Base-by-base conservation (phyloP, 2,797 vertebrate genomes). In the Limosa lapponica region DNA sequence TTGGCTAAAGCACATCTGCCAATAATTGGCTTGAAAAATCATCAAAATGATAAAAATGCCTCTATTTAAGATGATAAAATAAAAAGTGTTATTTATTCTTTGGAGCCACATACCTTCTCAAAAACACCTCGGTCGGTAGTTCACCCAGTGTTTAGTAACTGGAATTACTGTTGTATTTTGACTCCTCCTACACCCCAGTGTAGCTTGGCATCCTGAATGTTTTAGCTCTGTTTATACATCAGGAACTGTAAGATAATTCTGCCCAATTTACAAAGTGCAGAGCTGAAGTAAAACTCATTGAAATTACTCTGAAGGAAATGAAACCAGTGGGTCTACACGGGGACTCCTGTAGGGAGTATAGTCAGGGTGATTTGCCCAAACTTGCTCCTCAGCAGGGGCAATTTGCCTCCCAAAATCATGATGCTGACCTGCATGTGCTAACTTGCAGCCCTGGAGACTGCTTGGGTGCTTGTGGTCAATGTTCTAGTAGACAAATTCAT, bases 1-100 rank as follows among this genome's bases (percentile, higher is more conserved):
- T 58, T 95, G 74, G 66, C 41, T 93, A 94, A 94, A 96, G 77
- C 87, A 95, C 90, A 94, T 94, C 85, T 95, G 95, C 54, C 87
- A 93, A 81, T 87, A 96, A 87, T 34, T 89, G 91, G 67, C 75
- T 82, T 3, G 55, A 91, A 97, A 94, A 90, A 55, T 58, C 59
- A 82, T 51, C 32, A 86, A 86, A 94, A 96, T 72, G 0, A 77
- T 79, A 73, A 91, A 95, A 96, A 79, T 82, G 18, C 39, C 27
- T 89, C 39, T 64, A 82, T 77, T 92, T 92, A 67, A 69, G n/a
- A 80, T 52, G 30, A 36, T 36, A 89, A 92, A 82, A 82, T 65
- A 82, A 75, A 64, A 57, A 69, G 25, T 48, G 30, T 6, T 89
- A 58, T 79, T 90, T 91, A 54, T 73, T 90, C 24, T 86, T 94